phyloP scores from a whole-genome alignment of 2,113 vertebrate species.

The Zosterops japonicus region DNA sequence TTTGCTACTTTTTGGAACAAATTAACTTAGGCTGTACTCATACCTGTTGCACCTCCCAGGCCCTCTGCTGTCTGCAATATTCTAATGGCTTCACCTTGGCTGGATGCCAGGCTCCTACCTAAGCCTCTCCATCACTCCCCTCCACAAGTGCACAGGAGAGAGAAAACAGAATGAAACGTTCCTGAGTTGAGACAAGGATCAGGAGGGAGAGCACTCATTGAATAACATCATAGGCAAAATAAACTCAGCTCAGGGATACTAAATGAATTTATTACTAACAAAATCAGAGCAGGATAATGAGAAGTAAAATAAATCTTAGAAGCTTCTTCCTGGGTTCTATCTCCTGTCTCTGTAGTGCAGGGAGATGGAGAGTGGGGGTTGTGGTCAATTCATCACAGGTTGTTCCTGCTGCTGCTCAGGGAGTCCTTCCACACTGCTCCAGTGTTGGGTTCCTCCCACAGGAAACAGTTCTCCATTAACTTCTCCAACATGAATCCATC shows the following conservation, averaged over 20 bases:
- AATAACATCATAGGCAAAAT: neutral
- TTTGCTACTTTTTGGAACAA: neutral
- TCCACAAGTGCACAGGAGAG: neutral
- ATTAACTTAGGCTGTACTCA: neutral
- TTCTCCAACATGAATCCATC: neutral
- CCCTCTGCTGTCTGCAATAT: neutral
- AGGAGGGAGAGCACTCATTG: neutral
- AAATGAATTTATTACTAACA: neutral
- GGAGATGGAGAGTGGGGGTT: neutral
- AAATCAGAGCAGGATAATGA: neutral
- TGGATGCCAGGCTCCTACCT: too few relatives aligned
- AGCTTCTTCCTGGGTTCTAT: neutral
- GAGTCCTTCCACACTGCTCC: neutral
- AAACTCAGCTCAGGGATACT: rapidly evolving
- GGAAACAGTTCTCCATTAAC: neutral
- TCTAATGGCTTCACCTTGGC: neutral
- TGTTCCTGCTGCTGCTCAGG: neutral
- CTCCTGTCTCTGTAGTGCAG: neutral
- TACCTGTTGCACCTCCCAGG: neutral
- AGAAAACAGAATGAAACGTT: neutral
- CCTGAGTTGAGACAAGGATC: neutral
- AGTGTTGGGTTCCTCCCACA: neutral
- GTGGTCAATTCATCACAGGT: neutral
- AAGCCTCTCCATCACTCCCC: neutral
- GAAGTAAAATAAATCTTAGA: neutral